Percentiles rank a stretch among this genome's conserved stretches.
phyloP scores from a whole-genome alignment of 2,113 vertebrate genomes.

The Brachionichthys hirsutus region DNA sequence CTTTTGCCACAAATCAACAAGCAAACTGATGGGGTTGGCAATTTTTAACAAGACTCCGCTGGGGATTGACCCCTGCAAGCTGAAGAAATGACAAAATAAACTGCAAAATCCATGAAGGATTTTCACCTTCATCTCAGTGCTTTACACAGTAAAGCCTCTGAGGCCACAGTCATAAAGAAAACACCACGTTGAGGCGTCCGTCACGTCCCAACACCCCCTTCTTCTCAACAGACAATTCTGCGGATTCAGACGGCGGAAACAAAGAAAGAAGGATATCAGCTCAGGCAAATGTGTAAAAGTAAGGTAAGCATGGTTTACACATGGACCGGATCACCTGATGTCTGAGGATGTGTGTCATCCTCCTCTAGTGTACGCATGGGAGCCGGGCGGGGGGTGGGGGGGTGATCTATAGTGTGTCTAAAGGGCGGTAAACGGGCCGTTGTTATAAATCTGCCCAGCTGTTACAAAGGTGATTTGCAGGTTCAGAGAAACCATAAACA shows the following conservation, averaged over 20 bases:
- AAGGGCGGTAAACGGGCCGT: slow-evolving; percentile 44
- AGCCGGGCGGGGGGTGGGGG: background rate
- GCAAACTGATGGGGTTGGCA: background rate
- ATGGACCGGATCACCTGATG: slow-evolving; percentile 3
- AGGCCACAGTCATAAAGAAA: slow-evolving; percentile 1
- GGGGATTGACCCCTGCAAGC: background rate
- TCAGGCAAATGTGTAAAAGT: too few species aligned
- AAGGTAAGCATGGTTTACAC: too few species aligned
- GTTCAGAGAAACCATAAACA: slow-evolving; percentile 77
- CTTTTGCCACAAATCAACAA: background rate
- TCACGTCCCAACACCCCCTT: too few species aligned
- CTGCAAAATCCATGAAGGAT: background rate
- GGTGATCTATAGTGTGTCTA: slow-evolving; percentile 59
- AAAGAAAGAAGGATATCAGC: too few species aligned
- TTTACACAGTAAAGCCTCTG: slow-evolving; percentile 4
- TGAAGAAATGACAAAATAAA: slow-evolving; percentile 8
- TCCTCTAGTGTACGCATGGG: slow-evolving; percentile 14
- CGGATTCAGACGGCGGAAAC: too few species aligned
- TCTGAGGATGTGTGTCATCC: slow-evolving; percentile 19
- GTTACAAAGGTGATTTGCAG: slow-evolving; percentile 73
- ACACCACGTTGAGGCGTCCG: too few species aligned
- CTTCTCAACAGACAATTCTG: too few species aligned
- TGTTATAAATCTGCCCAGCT: slow-evolving; percentile 66
- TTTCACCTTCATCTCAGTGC: slow-evolving; percentile 3
- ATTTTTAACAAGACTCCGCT: background rate